Percentiles rank a stretch among this genome's conserved stretches.
Conservation (phyloP, 2,113 vertebrate genomes). For the Penelope pileata region DNA sequence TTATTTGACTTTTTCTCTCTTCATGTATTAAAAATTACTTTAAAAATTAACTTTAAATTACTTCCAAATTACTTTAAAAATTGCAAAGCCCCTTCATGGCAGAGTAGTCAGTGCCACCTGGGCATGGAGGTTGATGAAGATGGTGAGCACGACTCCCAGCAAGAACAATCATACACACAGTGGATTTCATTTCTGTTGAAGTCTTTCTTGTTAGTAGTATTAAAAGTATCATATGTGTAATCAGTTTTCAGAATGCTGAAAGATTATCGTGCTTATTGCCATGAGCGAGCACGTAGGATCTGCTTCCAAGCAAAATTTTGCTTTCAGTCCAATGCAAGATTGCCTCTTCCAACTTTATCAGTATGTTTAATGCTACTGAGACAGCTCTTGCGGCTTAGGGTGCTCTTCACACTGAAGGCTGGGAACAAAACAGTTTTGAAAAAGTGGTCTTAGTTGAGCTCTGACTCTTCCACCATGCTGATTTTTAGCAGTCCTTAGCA, state of each 20-base stretch:
- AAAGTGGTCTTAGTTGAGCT: too few species aligned
- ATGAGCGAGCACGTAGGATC: neutral
- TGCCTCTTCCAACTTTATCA: neutral
- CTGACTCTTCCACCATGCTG: neutral
- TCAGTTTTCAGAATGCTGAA: neutral
- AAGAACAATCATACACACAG: neutral
- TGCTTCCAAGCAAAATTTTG: neutral
- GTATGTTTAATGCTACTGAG: neutral
- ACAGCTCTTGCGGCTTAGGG: neutral
- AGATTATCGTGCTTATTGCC: neutral
- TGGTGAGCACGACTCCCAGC: neutral
- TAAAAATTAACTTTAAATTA: too few species aligned
- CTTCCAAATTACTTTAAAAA: neutral
- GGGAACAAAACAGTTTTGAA: neutral
- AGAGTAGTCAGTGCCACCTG: accelerated
- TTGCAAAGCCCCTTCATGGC: neutral
- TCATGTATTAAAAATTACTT: neutral
- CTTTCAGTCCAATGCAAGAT: neutral
- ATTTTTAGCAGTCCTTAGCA: neutral
- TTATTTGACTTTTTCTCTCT: neutral
- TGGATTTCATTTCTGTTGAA: neutral
- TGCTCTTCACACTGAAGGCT: neutral
- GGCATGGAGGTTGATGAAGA: neutral
- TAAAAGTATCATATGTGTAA: neutral
- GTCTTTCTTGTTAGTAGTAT: neutral